A percentile compares a stretch with the other conserved stretches of the same genome.
phyloP scores from a whole-genome alignment of 2,888 invertebrate species.

The Aplocera efformata region DNA sequence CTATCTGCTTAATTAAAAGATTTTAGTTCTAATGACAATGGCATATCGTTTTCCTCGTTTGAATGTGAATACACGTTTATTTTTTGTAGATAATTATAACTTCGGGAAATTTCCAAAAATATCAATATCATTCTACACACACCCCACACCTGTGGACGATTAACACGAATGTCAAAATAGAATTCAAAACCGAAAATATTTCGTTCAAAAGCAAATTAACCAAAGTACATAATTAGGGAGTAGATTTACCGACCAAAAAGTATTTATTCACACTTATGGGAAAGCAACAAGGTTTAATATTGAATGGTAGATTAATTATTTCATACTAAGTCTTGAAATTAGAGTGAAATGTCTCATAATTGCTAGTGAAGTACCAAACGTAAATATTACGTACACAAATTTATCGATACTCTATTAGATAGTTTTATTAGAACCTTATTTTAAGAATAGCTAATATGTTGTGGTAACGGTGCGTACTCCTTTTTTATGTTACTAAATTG shows the following conservation, averaged over 20 bases:
- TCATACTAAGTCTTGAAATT: conserved; percentile 20
- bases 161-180: conserved; percentile 76
- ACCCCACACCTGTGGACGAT: conserved; percentile 65
- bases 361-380: conserved; percentile 50
- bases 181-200: conserved; percentile 59
- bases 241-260: background rate
- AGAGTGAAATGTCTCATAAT: conserved; percentile 45
- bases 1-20: too few relatives aligned
- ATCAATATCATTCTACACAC: conserved; percentile 50
- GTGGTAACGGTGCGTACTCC: too few relatives aligned
- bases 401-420: conserved; percentile 33
- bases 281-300: conserved; percentile 3
- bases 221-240: conserved; percentile 34
- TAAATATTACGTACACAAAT: conserved; percentile 28
- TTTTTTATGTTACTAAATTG: too few relatives aligned
- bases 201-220: conserved; percentile 54
- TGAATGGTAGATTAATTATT: background rate
- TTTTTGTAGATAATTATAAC: too few relatives aligned
- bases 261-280: background rate
- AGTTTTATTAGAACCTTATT: too few relatives aligned
- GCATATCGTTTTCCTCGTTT: too few relatives aligned
- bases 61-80: too few relatives aligned
- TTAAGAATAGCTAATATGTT: too few relatives aligned
- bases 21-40: too few relatives aligned
- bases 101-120: conserved; percentile 28